Evolutionary conservation across 2,113 vertebrate genomes (phyloP).

Genomic region (Oceanites oceanicus): DNA sequence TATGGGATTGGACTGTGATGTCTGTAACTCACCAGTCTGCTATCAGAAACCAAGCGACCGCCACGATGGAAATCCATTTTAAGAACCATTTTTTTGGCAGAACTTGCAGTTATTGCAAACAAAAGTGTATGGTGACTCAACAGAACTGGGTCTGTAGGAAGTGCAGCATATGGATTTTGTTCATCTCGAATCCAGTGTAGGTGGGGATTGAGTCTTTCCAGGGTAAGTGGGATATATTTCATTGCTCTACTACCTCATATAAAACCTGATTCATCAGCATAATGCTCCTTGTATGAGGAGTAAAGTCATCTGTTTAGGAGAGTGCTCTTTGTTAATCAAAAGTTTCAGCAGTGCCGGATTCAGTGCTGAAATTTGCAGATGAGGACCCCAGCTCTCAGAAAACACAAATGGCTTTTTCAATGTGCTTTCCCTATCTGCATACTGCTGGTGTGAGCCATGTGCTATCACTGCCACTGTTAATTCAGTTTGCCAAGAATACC

Average conservation of each 20-base stretch:
- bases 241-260: neutral
- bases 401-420: conserved; percentile 14
- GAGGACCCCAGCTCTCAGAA: neutral
- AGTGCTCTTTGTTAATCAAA: neutral
- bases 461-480: neutral
- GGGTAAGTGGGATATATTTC: neutral
- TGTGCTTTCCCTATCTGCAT: neutral
- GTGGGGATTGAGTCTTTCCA: neutral
- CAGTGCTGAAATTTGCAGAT: neutral
- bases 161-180: neutral
- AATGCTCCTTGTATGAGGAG: neutral
- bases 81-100: neutral
- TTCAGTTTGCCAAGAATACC: neutral
- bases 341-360: neutral
- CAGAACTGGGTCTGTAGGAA: neutral
- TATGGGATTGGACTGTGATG: neutral
- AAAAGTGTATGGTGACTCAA: neutral
- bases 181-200: neutral
- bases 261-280: neutral
- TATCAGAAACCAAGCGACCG: neutral
- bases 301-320: neutral
- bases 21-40: neutral
- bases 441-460: neutral
- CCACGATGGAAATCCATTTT: neutral
- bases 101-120: neutral